phyloP scores from a whole-genome alignment of 2,797 vertebrate species.

The Spea hammondii region DNA sequence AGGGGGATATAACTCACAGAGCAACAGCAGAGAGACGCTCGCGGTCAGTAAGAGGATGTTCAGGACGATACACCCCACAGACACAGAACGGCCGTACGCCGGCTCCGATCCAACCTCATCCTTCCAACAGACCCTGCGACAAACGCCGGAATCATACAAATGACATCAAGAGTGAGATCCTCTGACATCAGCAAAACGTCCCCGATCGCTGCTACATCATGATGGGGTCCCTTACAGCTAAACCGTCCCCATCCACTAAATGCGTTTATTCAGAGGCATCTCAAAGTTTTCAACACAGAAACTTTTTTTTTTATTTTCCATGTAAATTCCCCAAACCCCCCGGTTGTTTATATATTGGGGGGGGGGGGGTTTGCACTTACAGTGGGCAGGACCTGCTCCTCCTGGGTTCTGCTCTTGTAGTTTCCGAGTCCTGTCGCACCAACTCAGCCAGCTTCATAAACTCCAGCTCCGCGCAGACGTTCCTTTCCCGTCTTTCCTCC shows the following conservation, averaged over 20 bases:
- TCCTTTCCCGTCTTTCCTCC: neutral
- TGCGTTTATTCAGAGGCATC: neutral
- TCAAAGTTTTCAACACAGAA: neutral
- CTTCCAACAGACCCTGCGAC: neutral
- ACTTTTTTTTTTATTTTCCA: neutral
- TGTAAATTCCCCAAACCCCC: neutral
- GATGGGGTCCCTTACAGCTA: neutral
- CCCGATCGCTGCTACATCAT: too few relatives aligned
- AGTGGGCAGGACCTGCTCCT: too few relatives aligned
- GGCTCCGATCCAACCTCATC: neutral
- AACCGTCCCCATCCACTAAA: neutral
- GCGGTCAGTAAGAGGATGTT: neutral
- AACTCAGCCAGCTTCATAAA: slow-evolving; percentile 11
- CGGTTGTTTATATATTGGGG: neutral
- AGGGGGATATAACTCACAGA: slow-evolving; percentile 10
- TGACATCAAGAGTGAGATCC: too few relatives aligned
- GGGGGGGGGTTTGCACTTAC: neutral
- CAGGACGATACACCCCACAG: neutral
- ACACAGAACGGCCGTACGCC: neutral
- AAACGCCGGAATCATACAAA: too few relatives aligned
- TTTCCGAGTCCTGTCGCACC: neutral
- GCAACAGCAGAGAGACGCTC: neutral
- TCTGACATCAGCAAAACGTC: too few relatives aligned
- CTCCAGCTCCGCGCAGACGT: neutral
- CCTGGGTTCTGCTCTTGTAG: neutral